phyloP scores from a whole-genome alignment of 2,888 invertebrate species.

The Drosophila mayaguana region DNA sequence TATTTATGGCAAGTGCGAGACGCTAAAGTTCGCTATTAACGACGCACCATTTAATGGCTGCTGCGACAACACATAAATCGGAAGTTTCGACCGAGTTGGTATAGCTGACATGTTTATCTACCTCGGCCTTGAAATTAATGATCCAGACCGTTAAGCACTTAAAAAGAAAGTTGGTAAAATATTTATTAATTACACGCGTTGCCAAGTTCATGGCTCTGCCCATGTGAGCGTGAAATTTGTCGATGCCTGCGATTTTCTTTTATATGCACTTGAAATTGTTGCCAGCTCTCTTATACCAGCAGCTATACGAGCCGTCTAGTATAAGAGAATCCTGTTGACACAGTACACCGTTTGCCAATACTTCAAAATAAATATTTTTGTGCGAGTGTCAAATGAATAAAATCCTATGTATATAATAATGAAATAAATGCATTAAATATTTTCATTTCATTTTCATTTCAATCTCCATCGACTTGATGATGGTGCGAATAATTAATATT shows the following conservation, averaged over 20 bases:
- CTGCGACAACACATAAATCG: constrained; percentile 52
- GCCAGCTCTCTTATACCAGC: constrained; percentile 28
- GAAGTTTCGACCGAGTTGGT: constrained; percentile 28
- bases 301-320: not conserved
- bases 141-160: constrained; percentile 49
- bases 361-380: not conserved
- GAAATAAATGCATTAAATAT: not conserved
- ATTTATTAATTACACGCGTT: constrained; percentile 52
- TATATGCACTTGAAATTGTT: not conserved
- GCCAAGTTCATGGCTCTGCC: constrained; percentile 22
- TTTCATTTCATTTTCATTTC: not conserved
- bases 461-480: not conserved
- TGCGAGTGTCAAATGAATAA: not conserved
- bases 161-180: constrained; percentile 46
- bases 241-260: constrained; percentile 3
- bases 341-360: not conserved
- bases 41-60: constrained; percentile 23
- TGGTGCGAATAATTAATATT: constrained; percentile 33
- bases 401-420: not conserved
- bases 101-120: constrained; percentile 38
- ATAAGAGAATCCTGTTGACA: constrained; percentile 16
- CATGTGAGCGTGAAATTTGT: constrained; percentile 19
- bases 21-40: constrained; percentile 36
- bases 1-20: constrained; percentile 59
- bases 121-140: constrained; percentile 59